Conservation (phyloP, 2,888 invertebrate species). For the Arrhopalites spinosus region DNA sequence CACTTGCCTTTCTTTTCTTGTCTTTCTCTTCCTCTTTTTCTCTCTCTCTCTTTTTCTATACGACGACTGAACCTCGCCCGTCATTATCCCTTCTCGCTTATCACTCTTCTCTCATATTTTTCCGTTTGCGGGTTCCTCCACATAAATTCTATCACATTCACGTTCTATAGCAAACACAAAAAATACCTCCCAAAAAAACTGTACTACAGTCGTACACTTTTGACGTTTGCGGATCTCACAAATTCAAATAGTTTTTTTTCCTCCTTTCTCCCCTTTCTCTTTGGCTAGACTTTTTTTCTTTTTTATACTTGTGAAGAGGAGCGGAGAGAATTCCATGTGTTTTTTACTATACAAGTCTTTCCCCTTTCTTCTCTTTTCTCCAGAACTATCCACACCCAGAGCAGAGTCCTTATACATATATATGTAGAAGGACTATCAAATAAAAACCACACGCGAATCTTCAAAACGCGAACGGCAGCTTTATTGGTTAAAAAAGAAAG, state of each 20-base stretch:
- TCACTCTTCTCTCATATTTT: conserved; percentile 35
- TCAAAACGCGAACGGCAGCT: background rate
- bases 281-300: no score
- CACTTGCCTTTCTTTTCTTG: conserved; percentile 1
- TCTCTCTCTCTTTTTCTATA: background rate
- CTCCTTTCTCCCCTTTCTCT: background rate
- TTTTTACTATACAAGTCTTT: background rate
- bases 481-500: conserved; percentile 6
- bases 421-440: no score
- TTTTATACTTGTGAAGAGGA: no score
- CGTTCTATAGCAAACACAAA: background rate
- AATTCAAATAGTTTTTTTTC: conserved; percentile 9
- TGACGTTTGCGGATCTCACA: conserved; percentile 11
- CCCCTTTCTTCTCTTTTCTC: conserved; percentile 2
- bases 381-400: background rate
- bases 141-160: conserved; percentile 34
- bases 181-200: no score
- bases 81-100: conserved; percentile 41
- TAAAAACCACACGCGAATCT: background rate
- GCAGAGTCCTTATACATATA: background rate
- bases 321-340: no score
- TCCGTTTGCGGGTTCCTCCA: conserved; percentile 23
- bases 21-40: background rate
- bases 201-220: conserved; percentile 1
- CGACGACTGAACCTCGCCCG: conserved; percentile 37